A percentile compares a stretch with the other conserved stretches of the same genome.
Evolutionary conservation across 2,797 vertebrate species (phyloP).

Genomic region (Calcarius lapponicus): DNA sequence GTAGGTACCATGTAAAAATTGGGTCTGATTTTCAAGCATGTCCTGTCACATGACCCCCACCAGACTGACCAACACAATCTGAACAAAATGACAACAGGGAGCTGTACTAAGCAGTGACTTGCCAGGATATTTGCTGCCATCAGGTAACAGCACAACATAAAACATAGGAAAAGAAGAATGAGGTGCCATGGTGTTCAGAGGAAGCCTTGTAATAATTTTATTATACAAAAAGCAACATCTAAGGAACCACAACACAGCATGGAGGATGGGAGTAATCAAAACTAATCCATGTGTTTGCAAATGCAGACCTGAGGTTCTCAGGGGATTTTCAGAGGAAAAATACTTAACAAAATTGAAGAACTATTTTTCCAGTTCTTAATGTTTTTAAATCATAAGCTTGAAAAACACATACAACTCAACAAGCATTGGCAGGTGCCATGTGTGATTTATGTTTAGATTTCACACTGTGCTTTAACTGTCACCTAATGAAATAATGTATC

Average conservation of each 20-base stretch:
- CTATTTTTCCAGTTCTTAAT: not conserved
- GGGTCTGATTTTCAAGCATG: not conserved
- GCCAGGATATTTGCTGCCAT: not conserved
- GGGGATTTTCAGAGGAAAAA: not conserved
- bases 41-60: not conserved
- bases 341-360: not conserved
- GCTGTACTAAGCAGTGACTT: not conserved
- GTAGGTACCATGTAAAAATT: not conserved
- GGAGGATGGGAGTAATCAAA: not conserved
- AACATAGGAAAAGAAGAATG: not conserved
- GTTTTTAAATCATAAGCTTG: not conserved
- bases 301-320: not conserved
- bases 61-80: not conserved
- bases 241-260: not conserved
- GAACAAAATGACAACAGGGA: not conserved
- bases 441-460: constrained; percentile 54
- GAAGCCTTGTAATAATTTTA: not conserved
- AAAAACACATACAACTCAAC: not conserved
- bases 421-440: not conserved
- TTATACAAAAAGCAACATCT: not conserved
- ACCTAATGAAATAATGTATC: constrained; percentile 32
- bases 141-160: not conserved
- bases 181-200: not conserved
- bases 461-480: constrained; percentile 38
- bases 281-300: not conserved